Evolutionary conservation across 37 sponge, comb jelly and placozoan species (phyloP).

Genomic region (Ianthella basta): DNA sequence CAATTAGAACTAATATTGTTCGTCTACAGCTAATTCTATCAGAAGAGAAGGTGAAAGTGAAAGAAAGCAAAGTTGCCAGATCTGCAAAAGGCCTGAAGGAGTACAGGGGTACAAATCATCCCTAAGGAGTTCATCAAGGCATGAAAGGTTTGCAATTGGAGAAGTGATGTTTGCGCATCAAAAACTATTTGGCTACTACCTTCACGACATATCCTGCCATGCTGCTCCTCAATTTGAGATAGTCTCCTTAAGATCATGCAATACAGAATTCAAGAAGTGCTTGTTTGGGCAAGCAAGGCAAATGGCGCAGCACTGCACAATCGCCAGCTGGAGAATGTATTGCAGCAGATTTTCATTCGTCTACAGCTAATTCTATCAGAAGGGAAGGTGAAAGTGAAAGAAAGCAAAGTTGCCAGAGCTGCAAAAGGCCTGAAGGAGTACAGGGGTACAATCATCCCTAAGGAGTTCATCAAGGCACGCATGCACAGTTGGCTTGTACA

Average conservation of each 20-base stretch:
- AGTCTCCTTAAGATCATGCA: background rate
- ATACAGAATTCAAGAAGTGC: slow-evolving; percentile 28
- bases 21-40: too few species aligned
- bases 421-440: background rate
- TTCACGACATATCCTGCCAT: background rate
- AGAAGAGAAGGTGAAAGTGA: too few species aligned
- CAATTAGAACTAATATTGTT: too few species aligned
- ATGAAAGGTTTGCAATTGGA: too few species aligned
- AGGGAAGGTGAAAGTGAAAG: background rate
- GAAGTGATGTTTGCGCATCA: too few species aligned
- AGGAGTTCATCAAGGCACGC: background rate
- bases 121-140: too few species aligned
- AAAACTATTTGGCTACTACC: too few species aligned
- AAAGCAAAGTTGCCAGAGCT: background rate
- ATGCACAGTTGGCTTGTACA: slow-evolving; percentile 17
- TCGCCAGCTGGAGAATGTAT: slow-evolving; percentile 23
- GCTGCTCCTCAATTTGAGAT: slow-evolving; percentile 8
- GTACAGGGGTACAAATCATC: too few species aligned
- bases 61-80: too few species aligned
- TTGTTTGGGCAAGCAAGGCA: slow-evolving; percentile 16
- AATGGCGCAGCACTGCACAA: slow-evolving; percentile 15
- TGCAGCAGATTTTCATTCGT: background rate
- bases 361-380: background rate
- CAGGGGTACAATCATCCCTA: background rate
- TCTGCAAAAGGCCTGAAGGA: too few species aligned